phyloP scores from a whole-genome alignment of 2,888 invertebrate genomes.

The Aleiodes testaceus region DNA sequence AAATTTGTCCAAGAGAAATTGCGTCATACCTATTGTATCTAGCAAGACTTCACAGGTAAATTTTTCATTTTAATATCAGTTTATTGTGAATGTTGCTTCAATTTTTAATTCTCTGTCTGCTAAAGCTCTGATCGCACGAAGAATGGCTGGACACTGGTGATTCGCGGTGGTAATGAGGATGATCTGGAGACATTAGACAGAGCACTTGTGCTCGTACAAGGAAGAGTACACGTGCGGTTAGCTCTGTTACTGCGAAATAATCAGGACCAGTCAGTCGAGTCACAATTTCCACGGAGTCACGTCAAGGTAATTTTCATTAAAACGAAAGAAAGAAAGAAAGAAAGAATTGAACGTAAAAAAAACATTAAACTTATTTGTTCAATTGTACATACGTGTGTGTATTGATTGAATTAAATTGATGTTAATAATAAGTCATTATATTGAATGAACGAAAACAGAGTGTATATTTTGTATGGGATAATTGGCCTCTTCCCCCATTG shows the following conservation, averaged over 20 bases:
- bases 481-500: conserved; percentile 38
- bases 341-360: neutral
- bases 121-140: conserved; percentile 72
- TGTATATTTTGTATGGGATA: conserved; percentile 23
- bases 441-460: conserved; percentile 38
- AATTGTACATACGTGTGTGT: conserved; percentile 3
- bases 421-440: conserved; percentile 33
- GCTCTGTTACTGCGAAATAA: conserved; percentile 61
- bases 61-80: neutral
- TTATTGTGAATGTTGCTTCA: too few relatives aligned
- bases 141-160: conserved; percentile 74
- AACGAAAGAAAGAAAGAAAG: too few relatives aligned
- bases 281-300: conserved; percentile 64
- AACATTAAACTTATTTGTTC: conserved; percentile 7
- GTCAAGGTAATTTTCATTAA: conserved; percentile 61
- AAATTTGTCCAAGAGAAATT: conserved; percentile 80
- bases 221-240: conserved; percentile 62
- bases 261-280: conserved; percentile 57
- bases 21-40: conserved; percentile 83
- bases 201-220: conserved; percentile 72
- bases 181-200: conserved; percentile 75
- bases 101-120: too few relatives aligned
- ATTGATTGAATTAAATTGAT: conserved; percentile 30
- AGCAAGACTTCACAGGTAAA: conserved; percentile 81
- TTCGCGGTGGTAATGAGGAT: conserved; percentile 73